Evolutionary conservation across 2,888 invertebrate species (phyloP).

Genomic region (Arge pagana): DNA sequence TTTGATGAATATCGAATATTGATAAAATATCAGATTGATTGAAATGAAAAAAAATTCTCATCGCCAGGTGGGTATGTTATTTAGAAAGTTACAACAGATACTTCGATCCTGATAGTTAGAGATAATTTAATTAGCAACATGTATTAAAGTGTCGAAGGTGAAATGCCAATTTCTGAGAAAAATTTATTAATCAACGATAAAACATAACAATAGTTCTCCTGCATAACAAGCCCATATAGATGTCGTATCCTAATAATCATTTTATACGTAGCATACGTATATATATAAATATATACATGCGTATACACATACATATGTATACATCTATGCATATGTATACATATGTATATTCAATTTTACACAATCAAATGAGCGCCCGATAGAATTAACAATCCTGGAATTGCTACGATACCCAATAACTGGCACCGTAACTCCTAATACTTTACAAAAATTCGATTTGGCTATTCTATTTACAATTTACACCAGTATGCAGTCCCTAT

Average conservation of each 20-base stretch:
- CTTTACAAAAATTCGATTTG: neutral
- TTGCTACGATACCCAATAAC: slow-evolving; percentile 33
- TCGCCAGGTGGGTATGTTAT: slow-evolving; percentile 44
- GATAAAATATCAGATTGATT: neutral
- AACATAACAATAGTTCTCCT: slow-evolving; percentile 51
- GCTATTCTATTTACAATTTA: no score
- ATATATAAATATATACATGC: slow-evolving; percentile 28
- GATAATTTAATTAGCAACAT: slow-evolving; percentile 16
- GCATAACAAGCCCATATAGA: slow-evolving; percentile 56
- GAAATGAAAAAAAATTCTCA: slow-evolving; percentile 24
- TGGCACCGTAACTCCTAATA: slow-evolving; percentile 42
- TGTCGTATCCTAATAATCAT: slow-evolving; percentile 3
- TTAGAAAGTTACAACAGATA: slow-evolving; percentile 36
- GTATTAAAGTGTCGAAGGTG: slow-evolving; percentile 31
- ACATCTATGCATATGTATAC: neutral
- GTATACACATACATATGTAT: neutral
- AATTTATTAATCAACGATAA: slow-evolving; percentile 57
- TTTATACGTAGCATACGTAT: slow-evolving; percentile 38
- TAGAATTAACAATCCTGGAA: slow-evolving; percentile 41
- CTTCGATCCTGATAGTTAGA: neutral
- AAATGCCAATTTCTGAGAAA: slow-evolving; percentile 48
- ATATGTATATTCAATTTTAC: neutral
- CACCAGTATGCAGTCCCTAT: no score
- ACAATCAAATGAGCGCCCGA: neutral
- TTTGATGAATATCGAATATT: no score